Percentiles rank a stretch among this genome's conserved stretches.
Evolutionary conservation across 2,888 invertebrate genomes (phyloP).

Genomic region (Ophion ellenae): DNA sequence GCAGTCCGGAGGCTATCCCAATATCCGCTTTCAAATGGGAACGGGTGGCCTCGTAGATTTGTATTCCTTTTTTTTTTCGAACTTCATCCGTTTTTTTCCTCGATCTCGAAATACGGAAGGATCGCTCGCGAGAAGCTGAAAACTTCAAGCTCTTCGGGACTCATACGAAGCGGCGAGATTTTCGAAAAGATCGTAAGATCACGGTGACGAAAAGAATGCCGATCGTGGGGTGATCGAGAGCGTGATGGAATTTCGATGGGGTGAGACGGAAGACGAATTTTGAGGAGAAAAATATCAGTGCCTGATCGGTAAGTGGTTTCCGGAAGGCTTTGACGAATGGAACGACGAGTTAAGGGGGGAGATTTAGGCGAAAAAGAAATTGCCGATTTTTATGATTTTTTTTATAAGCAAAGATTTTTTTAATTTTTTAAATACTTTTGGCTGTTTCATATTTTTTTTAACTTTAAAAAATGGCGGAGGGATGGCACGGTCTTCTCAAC

Average conservation of each 20-base stretch:
- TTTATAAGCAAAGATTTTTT: no score
- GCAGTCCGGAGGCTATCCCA: slow-evolving; percentile 22
- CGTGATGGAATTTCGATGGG: neutral
- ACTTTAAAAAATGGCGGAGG: no score
- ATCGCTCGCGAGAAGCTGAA: neutral
- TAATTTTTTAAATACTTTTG: no score
- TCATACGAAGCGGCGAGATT: neutral
- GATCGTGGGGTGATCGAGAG: neutral
- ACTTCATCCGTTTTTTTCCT: neutral
- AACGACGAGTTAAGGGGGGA: neutral
- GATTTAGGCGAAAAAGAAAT: no score
- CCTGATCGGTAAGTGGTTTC: slow-evolving; percentile 32
- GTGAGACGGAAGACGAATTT: slow-evolving; percentile 24
- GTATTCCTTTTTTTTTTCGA: neutral
- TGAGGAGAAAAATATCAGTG: neutral
- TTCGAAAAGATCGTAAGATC: neutral
- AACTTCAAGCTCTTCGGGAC: slow-evolving; percentile 17
- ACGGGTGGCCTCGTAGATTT: neutral
- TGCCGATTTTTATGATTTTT: no score
- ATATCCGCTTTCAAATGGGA: slow-evolving; percentile 21
- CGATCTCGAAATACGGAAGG: neutral
- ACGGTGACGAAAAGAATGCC: neutral
- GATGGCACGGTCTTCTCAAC: no score
- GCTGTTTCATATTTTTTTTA: no score
- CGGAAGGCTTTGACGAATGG: slow-evolving; percentile 36